Evolutionary conservation across 2,113 vertebrate genomes (phyloP).

Genomic region (Protobothrops flavoviridis): DNA sequence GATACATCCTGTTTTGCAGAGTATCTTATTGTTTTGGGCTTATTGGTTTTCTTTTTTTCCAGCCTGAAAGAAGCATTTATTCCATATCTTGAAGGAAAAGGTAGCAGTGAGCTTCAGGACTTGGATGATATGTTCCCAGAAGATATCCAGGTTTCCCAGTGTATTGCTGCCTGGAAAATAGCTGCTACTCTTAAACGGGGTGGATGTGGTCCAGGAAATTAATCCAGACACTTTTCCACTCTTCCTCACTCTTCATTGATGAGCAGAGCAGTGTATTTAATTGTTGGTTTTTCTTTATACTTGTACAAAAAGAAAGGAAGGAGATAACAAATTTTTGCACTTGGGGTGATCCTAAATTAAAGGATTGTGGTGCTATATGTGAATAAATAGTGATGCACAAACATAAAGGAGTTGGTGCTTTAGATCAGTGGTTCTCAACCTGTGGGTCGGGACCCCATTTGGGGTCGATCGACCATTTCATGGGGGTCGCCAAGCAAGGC

Average conservation of each 20-base stretch:
- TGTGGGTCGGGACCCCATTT: no score
- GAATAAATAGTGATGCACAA: rapidly evolving
- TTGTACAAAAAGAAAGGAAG: neutral
- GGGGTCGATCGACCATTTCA: no score
- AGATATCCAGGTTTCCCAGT: constrained; percentile 74
- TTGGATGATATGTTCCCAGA: constrained; percentile 77
- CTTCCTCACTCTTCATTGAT: neutral
- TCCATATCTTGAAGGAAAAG: constrained; percentile 78
- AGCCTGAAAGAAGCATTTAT: constrained; percentile 81
- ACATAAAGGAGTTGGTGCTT: rapidly evolving
- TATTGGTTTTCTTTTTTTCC: neutral
- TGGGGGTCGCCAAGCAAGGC: no score
- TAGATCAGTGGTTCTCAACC: no score
- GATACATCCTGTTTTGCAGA: no score
- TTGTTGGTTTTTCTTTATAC: neutral
- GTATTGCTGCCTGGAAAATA: constrained; percentile 79
- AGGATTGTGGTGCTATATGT: neutral
- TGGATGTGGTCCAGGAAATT: neutral
- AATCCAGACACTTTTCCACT: neutral
- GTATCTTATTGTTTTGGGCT: neutral
- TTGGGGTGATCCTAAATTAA: rapidly evolving
- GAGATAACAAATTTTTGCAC: rapidly evolving
- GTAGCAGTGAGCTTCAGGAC: constrained; percentile 58
- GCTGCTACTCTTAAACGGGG: constrained; percentile 72
- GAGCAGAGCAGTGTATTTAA: rapidly evolving